These are phyloP conservation scores for Ruditapes philippinarum DNA, from an alignment of 1,140 invertebrate species.

Conservation along the genomic window DNA sequence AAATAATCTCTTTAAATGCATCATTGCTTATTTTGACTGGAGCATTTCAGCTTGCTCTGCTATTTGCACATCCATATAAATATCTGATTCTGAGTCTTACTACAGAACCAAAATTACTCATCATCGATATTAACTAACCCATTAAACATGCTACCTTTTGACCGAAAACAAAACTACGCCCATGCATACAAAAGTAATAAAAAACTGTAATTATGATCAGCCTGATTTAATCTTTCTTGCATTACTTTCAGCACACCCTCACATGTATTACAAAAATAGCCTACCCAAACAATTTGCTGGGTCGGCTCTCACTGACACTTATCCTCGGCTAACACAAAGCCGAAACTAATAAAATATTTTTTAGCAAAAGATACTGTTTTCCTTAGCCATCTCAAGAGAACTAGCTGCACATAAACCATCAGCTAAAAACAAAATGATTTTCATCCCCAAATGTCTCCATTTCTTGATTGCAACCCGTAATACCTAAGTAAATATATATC, in stretches of 20 bases:
- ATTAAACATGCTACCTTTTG: neutral
- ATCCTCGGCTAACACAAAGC: neutral
- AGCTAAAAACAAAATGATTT: constrained; percentile 28
- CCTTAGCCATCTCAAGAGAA: neutral
- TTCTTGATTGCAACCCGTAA: neutral
- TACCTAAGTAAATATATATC: constrained; percentile 38
- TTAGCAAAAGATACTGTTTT: neutral
- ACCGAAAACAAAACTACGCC: neutral
- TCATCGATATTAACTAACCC: constrained; percentile 13
- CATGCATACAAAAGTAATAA: neutral
- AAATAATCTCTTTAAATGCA: constrained; percentile 22
- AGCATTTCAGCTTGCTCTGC: neutral
- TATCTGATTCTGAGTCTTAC: neutral
- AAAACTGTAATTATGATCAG: neutral
- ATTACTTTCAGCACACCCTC: neutral
- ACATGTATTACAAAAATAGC: neutral
- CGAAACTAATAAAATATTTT: neutral
- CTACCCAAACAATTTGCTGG: neutral
- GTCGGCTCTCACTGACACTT: constrained; percentile 20
- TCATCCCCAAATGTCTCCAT: neutral
- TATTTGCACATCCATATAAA: neutral
- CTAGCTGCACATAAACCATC: neutral
- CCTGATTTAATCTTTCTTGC: neutral
- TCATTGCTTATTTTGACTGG: neutral
- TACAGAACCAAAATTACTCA: neutral